A percentile compares a stretch with the other conserved stretches of the same genome.
phyloP scores from a whole-genome alignment of 2,113 vertebrate species.

The Dolichallabes microphthalmus region DNA sequence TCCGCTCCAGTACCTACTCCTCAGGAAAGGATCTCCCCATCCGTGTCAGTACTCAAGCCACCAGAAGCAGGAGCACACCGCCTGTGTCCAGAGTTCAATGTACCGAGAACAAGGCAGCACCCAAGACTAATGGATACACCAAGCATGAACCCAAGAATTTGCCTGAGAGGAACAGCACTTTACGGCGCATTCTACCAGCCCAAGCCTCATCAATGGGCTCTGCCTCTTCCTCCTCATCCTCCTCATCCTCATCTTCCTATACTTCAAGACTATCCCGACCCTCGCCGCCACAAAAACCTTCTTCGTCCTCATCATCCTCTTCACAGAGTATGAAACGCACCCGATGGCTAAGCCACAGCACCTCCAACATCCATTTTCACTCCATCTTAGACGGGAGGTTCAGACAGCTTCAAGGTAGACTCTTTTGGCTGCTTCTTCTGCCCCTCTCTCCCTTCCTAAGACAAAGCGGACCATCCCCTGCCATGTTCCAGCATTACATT shows the following conservation, averaged over 20 bases:
- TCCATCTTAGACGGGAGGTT: conserved; percentile 78
- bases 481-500: conserved; percentile 47
- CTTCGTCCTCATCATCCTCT: conserved; percentile 61
- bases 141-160: conserved; percentile 56
- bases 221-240: conserved; percentile 40
- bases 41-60: conserved; percentile 52
- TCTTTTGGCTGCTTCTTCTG: conserved; percentile 9
- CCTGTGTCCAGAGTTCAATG: conserved; percentile 64
- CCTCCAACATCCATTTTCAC: conserved; percentile 76
- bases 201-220: conserved; percentile 41
- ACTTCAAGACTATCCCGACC: conserved; percentile 57
- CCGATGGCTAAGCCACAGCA: conserved; percentile 74
- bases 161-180: conserved; percentile 67
- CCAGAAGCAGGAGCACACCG: conserved; percentile 73
- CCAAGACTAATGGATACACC: conserved; percentile 45
- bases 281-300: conserved; percentile 47
- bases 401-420: conserved; percentile 78
- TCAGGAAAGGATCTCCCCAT: conserved; percentile 60
- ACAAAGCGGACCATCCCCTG: conserved; percentile 42
- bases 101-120: conserved; percentile 53
- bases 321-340: conserved; percentile 68
- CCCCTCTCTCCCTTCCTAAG: conserved; percentile 27
- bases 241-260: conserved; percentile 53
- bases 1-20: conserved; percentile 50
- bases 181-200: conserved; percentile 57